A percentile compares a stretch with the other conserved stretches of the same genome.
These are phyloP conservation scores for Formicarius rufipectus DNA, from an alignment of 2,113 vertebrate species.

Conservation along the genomic window DNA sequence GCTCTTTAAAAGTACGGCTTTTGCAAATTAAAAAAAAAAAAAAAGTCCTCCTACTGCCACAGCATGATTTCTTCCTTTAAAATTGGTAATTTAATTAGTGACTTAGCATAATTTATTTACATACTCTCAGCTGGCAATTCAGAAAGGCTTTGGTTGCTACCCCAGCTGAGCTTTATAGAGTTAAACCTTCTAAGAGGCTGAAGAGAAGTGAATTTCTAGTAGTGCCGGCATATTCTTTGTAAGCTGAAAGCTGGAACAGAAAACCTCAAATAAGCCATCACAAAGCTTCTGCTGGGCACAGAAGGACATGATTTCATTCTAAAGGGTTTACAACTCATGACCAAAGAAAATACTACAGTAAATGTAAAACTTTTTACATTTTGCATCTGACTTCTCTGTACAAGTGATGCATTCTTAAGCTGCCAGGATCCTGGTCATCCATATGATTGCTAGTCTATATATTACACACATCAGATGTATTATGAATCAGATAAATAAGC, in stretches of 20 bases:
- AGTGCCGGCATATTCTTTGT: neutral
- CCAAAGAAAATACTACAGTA: neutral
- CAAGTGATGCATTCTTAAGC: neutral
- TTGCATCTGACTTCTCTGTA: neutral
- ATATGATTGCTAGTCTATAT: rapidly evolving
- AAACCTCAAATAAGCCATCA: neutral
- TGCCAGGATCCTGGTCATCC: neutral
- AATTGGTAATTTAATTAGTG: neutral
- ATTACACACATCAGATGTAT: neutral
- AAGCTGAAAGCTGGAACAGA: neutral
- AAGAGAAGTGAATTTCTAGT: neutral
- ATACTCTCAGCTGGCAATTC: neutral
- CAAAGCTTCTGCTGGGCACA: neutral
- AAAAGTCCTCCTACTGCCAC: neutral
- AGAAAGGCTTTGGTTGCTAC: neutral
- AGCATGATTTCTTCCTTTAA: neutral
- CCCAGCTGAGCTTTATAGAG: neutral
- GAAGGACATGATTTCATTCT: neutral
- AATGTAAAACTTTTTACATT: neutral
- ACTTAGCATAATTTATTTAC: neutral
- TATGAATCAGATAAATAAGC: neutral
- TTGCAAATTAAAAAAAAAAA: neutral
- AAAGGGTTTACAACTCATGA: neutral
- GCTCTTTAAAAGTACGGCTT: neutral
- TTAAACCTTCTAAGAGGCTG: neutral